phyloP scores from a whole-genome alignment of 1,140 invertebrate species.

The Thrips palmi region DNA sequence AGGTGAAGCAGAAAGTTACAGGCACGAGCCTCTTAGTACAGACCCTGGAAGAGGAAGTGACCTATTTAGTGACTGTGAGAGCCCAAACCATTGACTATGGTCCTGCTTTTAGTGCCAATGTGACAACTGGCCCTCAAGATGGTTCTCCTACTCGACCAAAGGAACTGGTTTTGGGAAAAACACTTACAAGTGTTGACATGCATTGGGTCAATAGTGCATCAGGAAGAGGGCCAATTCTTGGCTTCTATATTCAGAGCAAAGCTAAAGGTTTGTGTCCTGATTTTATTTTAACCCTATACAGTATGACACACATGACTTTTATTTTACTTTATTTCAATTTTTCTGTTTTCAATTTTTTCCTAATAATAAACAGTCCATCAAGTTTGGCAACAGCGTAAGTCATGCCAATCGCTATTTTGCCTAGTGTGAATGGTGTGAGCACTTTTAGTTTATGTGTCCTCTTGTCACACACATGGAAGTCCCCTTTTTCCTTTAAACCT shows the following conservation, averaged over 20 bases:
- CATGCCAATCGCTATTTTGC: constrained; percentile 12
- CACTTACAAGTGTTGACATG: constrained; percentile 66
- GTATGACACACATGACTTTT: too few relatives aligned
- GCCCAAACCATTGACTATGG: constrained; percentile 79
- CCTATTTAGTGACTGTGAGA: constrained; percentile 76
- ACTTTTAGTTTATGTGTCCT: too few relatives aligned
- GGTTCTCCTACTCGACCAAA: constrained; percentile 67
- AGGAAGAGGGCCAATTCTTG: constrained; percentile 68
- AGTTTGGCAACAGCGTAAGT: constrained; percentile 55
- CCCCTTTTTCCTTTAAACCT: too few relatives aligned
- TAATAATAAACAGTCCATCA: constrained; percentile 38
- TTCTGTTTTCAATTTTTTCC: constrained; percentile 20
- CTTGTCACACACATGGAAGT: too few relatives aligned
- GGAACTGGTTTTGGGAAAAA: constrained; percentile 51
- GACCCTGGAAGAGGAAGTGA: constrained; percentile 77
- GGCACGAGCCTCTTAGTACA: constrained; percentile 60
- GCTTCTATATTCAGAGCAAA: constrained; percentile 83
- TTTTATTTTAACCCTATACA: background rate
- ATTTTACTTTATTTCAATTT: constrained; percentile 2
- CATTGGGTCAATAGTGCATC: constrained; percentile 74
- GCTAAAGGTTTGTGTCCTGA: constrained; percentile 54
- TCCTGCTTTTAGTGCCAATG: constrained; percentile 53
- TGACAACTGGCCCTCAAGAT: constrained; percentile 85
- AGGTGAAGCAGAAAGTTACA: constrained; percentile 83
- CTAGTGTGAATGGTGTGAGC: too few relatives aligned